These are phyloP conservation scores for Pedionomus torquatus DNA, from an alignment of 2,113 vertebrate species.

Conservation along the genomic window DNA sequence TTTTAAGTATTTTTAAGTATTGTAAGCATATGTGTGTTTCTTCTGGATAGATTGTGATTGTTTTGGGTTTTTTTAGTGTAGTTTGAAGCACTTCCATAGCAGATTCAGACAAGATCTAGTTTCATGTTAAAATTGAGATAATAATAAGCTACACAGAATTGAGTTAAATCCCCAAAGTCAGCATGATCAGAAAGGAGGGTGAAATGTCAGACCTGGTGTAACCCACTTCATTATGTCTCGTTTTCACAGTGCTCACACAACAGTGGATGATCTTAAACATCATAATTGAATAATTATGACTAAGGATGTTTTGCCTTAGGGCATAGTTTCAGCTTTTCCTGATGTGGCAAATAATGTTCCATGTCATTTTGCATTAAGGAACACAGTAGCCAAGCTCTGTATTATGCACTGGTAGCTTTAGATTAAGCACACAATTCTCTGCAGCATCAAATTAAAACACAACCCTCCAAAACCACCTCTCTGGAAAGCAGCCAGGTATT, in stretches of 20 bases:
- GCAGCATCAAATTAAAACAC: background rate
- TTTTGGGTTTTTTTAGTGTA: background rate
- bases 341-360: slow-evolving; percentile 50
- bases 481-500: background rate
- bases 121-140: background rate
- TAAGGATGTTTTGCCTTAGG: slow-evolving; percentile 46
- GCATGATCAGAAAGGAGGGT: background rate
- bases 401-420: background rate
- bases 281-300: slow-evolving; percentile 60
- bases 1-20: background rate
- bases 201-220: slow-evolving; percentile 29
- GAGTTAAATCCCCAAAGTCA: background rate
- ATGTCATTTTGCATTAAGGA: slow-evolving; percentile 27
- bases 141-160: background rate
- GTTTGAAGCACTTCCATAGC: background rate
- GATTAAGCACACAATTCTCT: background rate
- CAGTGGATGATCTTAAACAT: slow-evolving; percentile 49
- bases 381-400: background rate
- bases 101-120: background rate
- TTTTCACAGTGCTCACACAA: slow-evolving; percentile 40
- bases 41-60: background rate
- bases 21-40: background rate
- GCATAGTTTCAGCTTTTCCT: slow-evolving; percentile 23
- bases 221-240: slow-evolving; percentile 12
- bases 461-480: background rate